Evolutionary conservation across 2,888 invertebrate species (phyloP).

Genomic region (Oxytorus armatus): DNA sequence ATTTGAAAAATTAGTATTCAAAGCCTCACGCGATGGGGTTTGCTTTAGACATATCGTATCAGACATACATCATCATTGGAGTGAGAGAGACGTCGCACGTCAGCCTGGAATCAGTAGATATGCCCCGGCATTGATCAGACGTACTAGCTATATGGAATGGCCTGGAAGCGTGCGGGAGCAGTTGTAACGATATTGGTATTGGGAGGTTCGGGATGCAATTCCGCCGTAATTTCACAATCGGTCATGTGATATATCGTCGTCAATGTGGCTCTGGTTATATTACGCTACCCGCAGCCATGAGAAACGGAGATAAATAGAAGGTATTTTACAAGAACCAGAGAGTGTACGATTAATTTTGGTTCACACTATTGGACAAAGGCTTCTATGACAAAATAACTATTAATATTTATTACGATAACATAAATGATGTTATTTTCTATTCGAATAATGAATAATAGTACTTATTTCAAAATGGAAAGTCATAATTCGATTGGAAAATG

Average conservation of each 20-base stretch:
- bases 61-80: constrained; percentile 24
- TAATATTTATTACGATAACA: no score
- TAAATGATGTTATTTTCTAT: no score
- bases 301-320: constrained; percentile 11
- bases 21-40: neutral
- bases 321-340: neutral
- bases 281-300: constrained; percentile 7
- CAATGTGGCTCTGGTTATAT: constrained; percentile 7
- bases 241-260: constrained; percentile 21
- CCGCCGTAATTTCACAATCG: constrained; percentile 30
- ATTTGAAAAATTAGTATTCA: constrained; percentile 2
- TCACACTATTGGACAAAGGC: neutral
- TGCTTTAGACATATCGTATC: constrained; percentile 13
- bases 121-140: constrained; percentile 64
- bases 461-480: no score
- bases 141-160: constrained; percentile 19
- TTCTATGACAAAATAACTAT: no score
- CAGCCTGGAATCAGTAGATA: constrained; percentile 68
- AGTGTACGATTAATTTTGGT: neutral
- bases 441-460: no score
- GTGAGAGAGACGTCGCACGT: constrained; percentile 22
- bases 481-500: no score
- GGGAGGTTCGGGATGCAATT: neutral
- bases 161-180: no score
- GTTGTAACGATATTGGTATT: constrained; percentile 27